Base-by-base conservation (phyloP, 2,113 vertebrate species). In the Alexandromys fortis region DNA sequence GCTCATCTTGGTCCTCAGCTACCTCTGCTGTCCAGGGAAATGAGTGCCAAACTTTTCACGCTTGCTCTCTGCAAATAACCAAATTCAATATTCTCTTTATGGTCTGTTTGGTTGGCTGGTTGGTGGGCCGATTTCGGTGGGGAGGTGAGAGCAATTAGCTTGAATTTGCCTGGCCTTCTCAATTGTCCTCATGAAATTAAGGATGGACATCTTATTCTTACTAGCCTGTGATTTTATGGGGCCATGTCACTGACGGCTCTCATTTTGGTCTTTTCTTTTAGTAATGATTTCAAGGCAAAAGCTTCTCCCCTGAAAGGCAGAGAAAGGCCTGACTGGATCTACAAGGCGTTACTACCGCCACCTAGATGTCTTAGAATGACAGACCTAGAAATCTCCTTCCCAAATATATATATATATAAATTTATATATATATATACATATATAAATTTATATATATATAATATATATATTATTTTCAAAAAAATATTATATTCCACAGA, bases 181-280 rank as follows among this genome's bases (percentile, higher is more conserved):
- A 92, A 77, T 91, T 89, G 33, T 28, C 33, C 24, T 86, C 72
- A 77, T 73, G 14, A 77, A 94, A 89, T 30, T 68, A 22, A 95
- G 67, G 61, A n/a, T 33, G 35, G 82, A 68, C 49, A 78, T 61
- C 65, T 92, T 8, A 73, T 19, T 45, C 67, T 45, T 49, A n/a
- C 45, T 47, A 63, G 52, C 33, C 90, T 86, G 11, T 38, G 67
- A 52, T 19, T 65, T 9, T 45, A 38, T 16, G 19, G 13, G n/a
- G 9, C 16, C 45, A 5, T 8, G 2, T n/a, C 35, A 85, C 10
- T 49, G 33, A 77, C 78, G 33, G 1, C 26, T 9, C 65, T 75
- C 63, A 52, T n/a, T 55, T 77, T 3, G 0, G 3, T 96, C 52
- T 92, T 86, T 65, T 5, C 33, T 72, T 49, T 73, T 8, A 58